Evolutionary conservation across 64 coral and sea anemone species (phyloP).

Genomic region (Montipora efflorescens): DNA sequence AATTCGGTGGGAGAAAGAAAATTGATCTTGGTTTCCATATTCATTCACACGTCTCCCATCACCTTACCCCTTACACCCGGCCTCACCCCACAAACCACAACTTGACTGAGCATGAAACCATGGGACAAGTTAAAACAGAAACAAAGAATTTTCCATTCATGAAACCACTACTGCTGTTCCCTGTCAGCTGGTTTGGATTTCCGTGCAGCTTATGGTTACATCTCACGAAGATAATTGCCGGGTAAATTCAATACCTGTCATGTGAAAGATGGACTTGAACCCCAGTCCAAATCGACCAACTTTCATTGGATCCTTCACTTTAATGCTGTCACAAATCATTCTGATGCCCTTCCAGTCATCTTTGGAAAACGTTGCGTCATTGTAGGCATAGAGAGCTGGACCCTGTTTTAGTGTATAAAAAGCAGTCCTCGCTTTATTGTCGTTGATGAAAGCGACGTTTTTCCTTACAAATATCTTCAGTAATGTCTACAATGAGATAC

Average conservation of each 20-base stretch:
- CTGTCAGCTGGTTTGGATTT: not conserved
- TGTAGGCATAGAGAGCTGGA: slow-evolving; percentile 70
- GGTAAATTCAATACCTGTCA: slow-evolving; percentile 58
- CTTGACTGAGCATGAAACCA: too few species aligned
- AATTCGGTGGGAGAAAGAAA: too few species aligned
- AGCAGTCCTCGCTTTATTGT: not conserved
- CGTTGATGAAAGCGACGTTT: too few species aligned
- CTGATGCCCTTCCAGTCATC: slow-evolving; percentile 69
- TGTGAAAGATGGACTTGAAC: slow-evolving; percentile 75
- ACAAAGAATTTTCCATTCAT: too few species aligned
- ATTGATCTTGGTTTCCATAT: too few species aligned
- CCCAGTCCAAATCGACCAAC: slow-evolving; percentile 72
- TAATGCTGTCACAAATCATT: slow-evolving; percentile 68
- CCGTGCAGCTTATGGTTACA: not conserved
- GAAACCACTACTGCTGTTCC: too few species aligned
- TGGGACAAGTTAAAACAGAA: too few species aligned
- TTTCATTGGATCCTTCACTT: slow-evolving; percentile 71
- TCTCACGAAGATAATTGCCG: not conserved
- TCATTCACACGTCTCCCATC: too few species aligned
- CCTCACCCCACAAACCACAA: too few species aligned
- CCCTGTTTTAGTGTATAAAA: slow-evolving; percentile 11
- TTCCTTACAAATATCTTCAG: too few species aligned
- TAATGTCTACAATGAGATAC: too few species aligned
- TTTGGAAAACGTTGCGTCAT: slow-evolving; percentile 57
- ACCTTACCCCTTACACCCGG: too few species aligned